Evolutionary conservation across 2,797 vertebrate species (phyloP), one percentile per base, ranked within the genome.

Genomic region (Pogonophryne albipinna): DNA sequence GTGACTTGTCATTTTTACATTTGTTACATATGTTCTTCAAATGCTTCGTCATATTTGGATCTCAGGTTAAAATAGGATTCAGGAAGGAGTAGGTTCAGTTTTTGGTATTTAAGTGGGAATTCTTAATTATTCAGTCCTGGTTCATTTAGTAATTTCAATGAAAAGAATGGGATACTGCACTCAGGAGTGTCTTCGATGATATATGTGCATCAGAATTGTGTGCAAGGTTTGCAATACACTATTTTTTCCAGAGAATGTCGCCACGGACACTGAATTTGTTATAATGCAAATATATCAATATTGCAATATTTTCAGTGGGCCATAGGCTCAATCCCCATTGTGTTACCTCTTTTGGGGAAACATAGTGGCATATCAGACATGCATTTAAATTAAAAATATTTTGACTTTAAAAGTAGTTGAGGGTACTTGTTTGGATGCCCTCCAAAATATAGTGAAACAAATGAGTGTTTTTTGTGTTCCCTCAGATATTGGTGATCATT

Each of bases 401-500:
- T 38, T 14, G 23, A 10, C 31, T 56, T 9, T 19, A 15, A 31
- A 3, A 5, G 13, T 4, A 13, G 13, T 55, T 11, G 19, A 50
- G 16, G 17, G 12, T 38, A 53, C 42, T 66, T 44, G 19, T 41
- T 44, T 16, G 17, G 1, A 45, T 41, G 49, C 16, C 12, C 27
- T 64, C 31, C 67, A 2, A 58, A 49, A 38, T 16, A 15, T 16
- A 38, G 2, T 65, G 4, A 41, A 7, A 41, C 10, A 62, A 67
- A 7, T 58, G 0, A 17, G 12, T 82, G 20, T 86, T 64, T 20
- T 69, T 42, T 38, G n/a, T 68, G 8, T 87, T 76, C 72, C 41
- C 19, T 0, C 90, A 99, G 98, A 95, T 99, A 51, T 66, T 91
- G 71, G 45, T 98, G 83, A 94, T 98, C 79, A 96, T 99, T 0